Evolutionary conservation across 1,140 invertebrate species (phyloP).

Genomic region (Maniola jurtina): DNA sequence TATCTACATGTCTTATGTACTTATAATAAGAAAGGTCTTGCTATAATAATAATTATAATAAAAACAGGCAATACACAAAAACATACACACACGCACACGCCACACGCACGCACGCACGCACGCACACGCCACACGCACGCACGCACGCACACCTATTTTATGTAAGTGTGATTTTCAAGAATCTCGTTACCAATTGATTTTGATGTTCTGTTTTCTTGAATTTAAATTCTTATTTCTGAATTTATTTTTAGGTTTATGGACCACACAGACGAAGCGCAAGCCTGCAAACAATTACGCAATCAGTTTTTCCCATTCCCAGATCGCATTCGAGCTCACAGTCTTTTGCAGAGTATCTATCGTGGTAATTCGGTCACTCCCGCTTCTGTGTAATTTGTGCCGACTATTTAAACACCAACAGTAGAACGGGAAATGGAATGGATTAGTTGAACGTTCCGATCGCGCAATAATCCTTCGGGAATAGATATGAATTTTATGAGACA

Average conservation of each 20-base stretch:
- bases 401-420: background rate
- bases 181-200: no score
- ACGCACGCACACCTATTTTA: no score
- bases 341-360: background rate
- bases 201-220: no score
- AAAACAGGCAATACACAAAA: no score
- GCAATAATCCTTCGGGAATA: background rate
- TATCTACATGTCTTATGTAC: no score
- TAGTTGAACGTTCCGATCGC: background rate
- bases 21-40: no score
- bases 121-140: no score
- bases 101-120: no score
- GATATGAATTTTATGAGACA: background rate
- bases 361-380: background rate
- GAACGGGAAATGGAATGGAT: conserved; percentile 1
- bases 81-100: no score
- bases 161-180: no score
- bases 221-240: no score
- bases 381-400: background rate
- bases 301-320: background rate
- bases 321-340: background rate
- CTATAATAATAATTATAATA: no score
- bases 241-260: background rate
- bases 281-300: background rate
- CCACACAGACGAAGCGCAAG: background rate